These are phyloP conservation scores for Ophiodon elongatus DNA, from an alignment of 2,113 vertebrate species.

Conservation along the genomic window DNA sequence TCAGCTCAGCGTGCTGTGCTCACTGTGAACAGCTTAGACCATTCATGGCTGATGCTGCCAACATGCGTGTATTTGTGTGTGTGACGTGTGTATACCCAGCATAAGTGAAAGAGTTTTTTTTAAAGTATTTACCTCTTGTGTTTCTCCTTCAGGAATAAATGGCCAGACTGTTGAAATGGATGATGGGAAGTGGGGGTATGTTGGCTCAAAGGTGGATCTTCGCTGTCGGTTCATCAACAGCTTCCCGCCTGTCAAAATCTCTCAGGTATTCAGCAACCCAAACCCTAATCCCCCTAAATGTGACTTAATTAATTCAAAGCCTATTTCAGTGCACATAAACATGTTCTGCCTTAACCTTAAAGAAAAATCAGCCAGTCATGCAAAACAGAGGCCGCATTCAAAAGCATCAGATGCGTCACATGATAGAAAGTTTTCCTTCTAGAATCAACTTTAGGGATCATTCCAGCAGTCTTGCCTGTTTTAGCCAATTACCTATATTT, in stretches of 20 bases:
- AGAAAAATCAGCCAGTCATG: background rate
- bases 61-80: conserved; percentile 2
- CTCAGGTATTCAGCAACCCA: conserved; percentile 85
- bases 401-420: background rate
- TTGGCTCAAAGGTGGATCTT: conserved; percentile 92
- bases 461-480: background rate
- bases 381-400: background rate
- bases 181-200: conserved; percentile 89
- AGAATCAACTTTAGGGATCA: background rate
- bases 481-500: background rate
- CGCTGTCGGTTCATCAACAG: conserved; percentile 93
- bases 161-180: conserved; percentile 90
- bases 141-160: conserved; percentile 57
- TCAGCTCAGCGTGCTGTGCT: conserved; percentile 36
- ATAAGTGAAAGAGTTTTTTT: background rate
- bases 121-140: conserved; percentile 12
- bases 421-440: background rate
- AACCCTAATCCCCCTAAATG: too few relatives aligned
- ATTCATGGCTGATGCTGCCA: conserved; percentile 3
- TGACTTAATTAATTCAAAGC: background rate
- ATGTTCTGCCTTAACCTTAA: background rate
- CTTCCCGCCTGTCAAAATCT: conserved; percentile 92
- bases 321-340: background rate
- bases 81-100: background rate
- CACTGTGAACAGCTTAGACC: conserved; percentile 45